Evolutionary conservation across 1,140 invertebrate genomes (phyloP).

Genomic region (Aplysia californica): DNA sequence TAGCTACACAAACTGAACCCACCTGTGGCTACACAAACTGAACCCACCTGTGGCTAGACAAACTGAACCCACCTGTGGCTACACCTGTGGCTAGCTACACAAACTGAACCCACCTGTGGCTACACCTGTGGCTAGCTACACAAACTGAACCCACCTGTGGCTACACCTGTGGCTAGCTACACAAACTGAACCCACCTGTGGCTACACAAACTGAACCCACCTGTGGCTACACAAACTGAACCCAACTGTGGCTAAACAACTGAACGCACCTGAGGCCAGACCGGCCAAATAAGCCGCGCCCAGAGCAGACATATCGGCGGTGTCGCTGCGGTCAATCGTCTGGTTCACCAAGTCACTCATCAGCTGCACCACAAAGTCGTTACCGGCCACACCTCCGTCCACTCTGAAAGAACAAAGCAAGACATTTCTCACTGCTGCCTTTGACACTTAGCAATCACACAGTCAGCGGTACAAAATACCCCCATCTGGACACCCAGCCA

Average conservation of each 20-base stretch:
- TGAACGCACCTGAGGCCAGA: constrained; percentile 75
- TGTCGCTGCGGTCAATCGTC: constrained; percentile 75
- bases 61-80: no score
- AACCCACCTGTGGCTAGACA: no score
- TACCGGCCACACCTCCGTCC: constrained; percentile 93
- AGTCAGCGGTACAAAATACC: no score
- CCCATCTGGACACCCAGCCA: no score
- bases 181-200: not conserved
- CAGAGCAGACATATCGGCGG: constrained; percentile 67
- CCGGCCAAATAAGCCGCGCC: constrained; percentile 87
- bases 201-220: not conserved
- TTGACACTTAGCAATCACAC: no score
- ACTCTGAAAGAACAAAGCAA: constrained; percentile 81
- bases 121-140: not conserved
- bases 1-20: constrained; percentile 1
- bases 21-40: no score
- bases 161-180: not conserved
- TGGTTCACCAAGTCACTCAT: constrained; percentile 84
- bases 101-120: not conserved
- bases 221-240: constrained; percentile 6
- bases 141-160: not conserved
- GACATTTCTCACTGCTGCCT: no score
- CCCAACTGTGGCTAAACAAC: constrained; percentile 73
- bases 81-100: no score
- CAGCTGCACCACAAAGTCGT: constrained; percentile 90